These are phyloP conservation scores for Thymelicus sylvestris DNA, from an alignment of 2,888 invertebrate genomes.

Conservation along the genomic window DNA sequence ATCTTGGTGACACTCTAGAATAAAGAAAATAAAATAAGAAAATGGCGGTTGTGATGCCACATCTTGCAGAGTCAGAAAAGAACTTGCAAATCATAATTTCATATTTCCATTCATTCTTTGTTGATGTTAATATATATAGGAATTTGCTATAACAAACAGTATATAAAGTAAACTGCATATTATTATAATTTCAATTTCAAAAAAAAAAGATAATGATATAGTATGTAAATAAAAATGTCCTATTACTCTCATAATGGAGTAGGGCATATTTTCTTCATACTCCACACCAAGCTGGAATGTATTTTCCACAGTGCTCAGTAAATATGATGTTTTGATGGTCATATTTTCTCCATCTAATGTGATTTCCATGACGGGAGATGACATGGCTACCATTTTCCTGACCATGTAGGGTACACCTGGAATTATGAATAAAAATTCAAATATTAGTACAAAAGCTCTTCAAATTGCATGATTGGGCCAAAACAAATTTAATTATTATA, in stretches of 20 bases:
- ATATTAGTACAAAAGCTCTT: no score
- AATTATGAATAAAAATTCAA: neutral
- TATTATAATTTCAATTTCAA: neutral
- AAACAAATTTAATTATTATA: no score
- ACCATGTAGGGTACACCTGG: conserved; percentile 87
- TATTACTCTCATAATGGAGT: conserved; percentile 70
- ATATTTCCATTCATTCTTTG: no score
- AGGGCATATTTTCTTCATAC: conserved; percentile 87
- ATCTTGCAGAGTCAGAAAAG: no score
- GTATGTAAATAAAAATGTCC: neutral
- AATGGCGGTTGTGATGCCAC: conserved; percentile 16
- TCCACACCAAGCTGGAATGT: conserved; percentile 86
- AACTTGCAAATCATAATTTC: no score
- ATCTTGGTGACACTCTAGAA: conserved; percentile 84
- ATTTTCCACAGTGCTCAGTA: conserved; percentile 80
- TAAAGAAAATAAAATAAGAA: neutral
- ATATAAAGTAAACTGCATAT: neutral
- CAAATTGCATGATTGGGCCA: no score
- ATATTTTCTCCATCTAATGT: conserved; percentile 80
- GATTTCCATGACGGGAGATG: conserved; percentile 86
- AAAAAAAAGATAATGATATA: no score
- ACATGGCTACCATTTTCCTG: conserved; percentile 86
- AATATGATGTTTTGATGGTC: conserved; percentile 83
- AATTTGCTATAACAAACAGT: no score
- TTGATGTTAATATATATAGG: no score